Percentiles rank a stretch among this genome's conserved stretches.
These are phyloP conservation scores for Tricholaema leucomelas DNA, from an alignment of 2,113 vertebrate species.

Conservation along the genomic window DNA sequence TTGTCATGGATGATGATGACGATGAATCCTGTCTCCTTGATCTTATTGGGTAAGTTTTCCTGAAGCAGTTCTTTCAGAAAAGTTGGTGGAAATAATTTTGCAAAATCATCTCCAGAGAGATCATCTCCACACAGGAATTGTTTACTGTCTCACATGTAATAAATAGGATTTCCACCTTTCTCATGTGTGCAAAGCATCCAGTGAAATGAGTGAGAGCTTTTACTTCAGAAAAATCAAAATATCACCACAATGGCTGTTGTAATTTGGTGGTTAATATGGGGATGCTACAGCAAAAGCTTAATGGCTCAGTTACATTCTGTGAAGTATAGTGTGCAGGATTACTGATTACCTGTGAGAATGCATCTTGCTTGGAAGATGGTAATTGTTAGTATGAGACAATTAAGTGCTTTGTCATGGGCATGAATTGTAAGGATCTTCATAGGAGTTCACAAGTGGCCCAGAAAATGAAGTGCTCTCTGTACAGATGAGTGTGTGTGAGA, in stretches of 20 bases:
- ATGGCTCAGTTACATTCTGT: neutral
- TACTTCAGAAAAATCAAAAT: neutral
- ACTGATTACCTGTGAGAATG: neutral
- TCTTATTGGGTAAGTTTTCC: slow-evolving; percentile 93
- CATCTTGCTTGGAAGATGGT: neutral
- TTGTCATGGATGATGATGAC: slow-evolving; percentile 99
- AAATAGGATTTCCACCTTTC: neutral
- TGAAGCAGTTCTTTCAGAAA: neutral
- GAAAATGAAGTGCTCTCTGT: neutral
- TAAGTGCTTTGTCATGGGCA: neutral
- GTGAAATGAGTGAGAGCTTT: neutral
- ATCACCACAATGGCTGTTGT: neutral
- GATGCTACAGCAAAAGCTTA: neutral
- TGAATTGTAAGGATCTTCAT: neutral
- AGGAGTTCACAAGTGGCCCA: neutral
- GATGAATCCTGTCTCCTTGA: slow-evolving; percentile 99
- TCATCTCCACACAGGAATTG: neutral
- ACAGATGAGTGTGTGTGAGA: neutral
- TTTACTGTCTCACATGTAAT: neutral
- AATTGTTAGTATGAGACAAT: neutral
- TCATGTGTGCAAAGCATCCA: neutral
- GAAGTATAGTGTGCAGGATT: neutral
- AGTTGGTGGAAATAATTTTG: neutral
- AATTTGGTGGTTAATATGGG: neutral
- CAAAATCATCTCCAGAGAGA: neutral